Conservation (phyloP, 2,113 vertebrate species). For the Noturus placidus region DNA sequence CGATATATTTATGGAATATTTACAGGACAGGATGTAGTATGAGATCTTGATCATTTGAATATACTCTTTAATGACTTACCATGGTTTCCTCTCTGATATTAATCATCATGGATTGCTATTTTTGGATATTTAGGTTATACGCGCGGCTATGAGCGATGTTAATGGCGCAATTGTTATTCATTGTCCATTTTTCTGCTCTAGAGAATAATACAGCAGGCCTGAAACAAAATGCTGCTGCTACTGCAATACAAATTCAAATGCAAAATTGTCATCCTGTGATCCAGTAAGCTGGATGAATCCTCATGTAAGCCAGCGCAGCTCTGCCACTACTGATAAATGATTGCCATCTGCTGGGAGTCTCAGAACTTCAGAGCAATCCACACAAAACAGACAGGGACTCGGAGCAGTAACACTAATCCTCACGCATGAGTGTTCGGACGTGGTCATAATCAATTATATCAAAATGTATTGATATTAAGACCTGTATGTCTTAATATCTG, state of each 20-base stretch:
- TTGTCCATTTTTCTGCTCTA: not conserved
- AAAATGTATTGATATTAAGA: not conserved
- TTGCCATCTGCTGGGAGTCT: constrained; percentile 56
- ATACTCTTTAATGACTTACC: not conserved
- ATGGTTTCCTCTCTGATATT: not conserved
- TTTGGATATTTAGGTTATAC: not conserved
- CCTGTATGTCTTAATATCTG: not conserved
- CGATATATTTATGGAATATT: not conserved
- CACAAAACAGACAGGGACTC: not conserved
- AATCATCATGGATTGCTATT: not conserved
- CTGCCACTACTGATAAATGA: constrained; percentile 44
- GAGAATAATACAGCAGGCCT: not conserved
- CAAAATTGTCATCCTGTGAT: not conserved
- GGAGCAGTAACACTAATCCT: not conserved
- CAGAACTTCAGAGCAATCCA: constrained; percentile 2
- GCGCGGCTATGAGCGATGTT: not conserved
- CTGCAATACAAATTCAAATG: not conserved
- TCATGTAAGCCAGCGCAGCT: not conserved
- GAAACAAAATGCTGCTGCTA: not conserved
- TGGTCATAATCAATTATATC: not conserved
- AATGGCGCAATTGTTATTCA: not conserved
- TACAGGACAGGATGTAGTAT: not conserved
- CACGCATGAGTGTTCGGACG: not conserved
- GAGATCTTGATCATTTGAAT: not conserved
- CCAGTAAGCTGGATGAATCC: constrained; percentile 2